These are phyloP conservation scores for Brachyalestes nurse DNA, from an alignment of 2,797 vertebrate genomes.

Conservation along the genomic window DNA sequence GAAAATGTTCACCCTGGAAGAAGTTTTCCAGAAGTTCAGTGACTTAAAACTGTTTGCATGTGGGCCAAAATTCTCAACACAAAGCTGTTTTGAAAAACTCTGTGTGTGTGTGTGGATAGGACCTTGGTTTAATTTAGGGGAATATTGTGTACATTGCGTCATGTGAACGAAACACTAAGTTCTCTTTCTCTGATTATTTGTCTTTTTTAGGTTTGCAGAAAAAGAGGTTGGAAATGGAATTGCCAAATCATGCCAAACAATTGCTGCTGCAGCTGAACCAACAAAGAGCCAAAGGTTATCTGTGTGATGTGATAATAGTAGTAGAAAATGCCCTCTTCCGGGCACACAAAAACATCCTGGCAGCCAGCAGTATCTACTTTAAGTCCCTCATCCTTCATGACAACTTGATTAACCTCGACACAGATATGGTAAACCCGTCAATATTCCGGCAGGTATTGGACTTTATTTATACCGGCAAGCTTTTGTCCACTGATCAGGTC, in stretches of 20 bases:
- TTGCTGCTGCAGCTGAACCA: conserved; percentile 91
- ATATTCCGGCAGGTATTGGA: conserved; percentile 86
- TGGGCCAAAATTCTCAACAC: too few species aligned
- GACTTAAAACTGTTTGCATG: too few species aligned
- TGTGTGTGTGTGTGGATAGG: too few species aligned
- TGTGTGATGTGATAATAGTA: conserved; percentile 91
- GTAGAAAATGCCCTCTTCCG: conserved; percentile 92
- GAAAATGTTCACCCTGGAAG: too few species aligned
- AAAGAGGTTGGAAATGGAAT: conserved; percentile 88
- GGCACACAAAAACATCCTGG: conserved; percentile 91
- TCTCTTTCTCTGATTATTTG: not conserved
- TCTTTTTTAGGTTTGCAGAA: conserved; percentile 79
- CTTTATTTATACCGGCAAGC: conserved; percentile 92
- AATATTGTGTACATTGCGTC: not conserved
- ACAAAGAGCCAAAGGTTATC: conserved; percentile 91
- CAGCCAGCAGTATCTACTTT: conserved; percentile 92
- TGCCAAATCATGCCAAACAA: conserved; percentile 93
- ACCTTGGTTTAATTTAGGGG: not conserved
- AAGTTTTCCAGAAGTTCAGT: too few species aligned
- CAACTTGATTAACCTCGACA: conserved; percentile 91
- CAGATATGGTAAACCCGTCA: conserved; percentile 89
- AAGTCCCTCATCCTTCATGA: conserved; percentile 90
- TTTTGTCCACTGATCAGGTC: conserved; percentile 83
- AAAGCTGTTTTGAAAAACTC: too few species aligned
- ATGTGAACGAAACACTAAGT: not conserved